Evolutionary conservation across 1,140 invertebrate genomes (phyloP), one percentile per base, ranked within the genome.

Genomic region (Drosophila repleta): DNA sequence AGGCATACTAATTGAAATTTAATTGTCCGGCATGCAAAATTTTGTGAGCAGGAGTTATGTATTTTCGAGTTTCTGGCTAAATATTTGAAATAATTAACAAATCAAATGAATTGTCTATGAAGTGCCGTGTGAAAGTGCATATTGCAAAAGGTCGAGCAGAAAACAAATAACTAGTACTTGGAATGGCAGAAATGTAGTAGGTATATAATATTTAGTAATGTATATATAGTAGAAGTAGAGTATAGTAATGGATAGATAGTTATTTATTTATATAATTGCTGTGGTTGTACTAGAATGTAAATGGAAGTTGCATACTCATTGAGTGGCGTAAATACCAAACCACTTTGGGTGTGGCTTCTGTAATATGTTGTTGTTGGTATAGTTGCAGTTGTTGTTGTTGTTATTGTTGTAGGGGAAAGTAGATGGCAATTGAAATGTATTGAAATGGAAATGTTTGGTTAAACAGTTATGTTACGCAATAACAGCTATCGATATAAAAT

Each of bases 241-340:
- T 41, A 41, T 41, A 41, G n/a, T 15, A 1, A 41, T 41, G 15
- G 39, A 17, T 15, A 41, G 35, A 41, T 78, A 84, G 68, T 80
- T 41, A 41, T 17, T 17, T 43, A 43, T 43, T 7, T 43, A 43
- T 43, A 17, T 43, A 43, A 43, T 17, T 43, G 15, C 11, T 43
- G 17, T 75, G 69, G 69, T 80, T 63, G 61, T 49, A 32, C 58
- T 57, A 63, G 61, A 32, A 65, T 57, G 45, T 18, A 13, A 46
- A 63, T 49, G 46, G 60, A 75, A 88, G 76, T 88, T 83, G 83
- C 90, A 85, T 91, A 91, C 90, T 91, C 87, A 90, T 91, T 91
- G 80, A 91, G 90, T 80, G 90, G 90, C 70, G 90, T 85, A 70
- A 91, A 84, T 76, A 91, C 90, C 87, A 91, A 74, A 88, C 90